phyloP scores from a whole-genome alignment of 2,797 vertebrate genomes.

The Parotocinclus haroldoi region DNA sequence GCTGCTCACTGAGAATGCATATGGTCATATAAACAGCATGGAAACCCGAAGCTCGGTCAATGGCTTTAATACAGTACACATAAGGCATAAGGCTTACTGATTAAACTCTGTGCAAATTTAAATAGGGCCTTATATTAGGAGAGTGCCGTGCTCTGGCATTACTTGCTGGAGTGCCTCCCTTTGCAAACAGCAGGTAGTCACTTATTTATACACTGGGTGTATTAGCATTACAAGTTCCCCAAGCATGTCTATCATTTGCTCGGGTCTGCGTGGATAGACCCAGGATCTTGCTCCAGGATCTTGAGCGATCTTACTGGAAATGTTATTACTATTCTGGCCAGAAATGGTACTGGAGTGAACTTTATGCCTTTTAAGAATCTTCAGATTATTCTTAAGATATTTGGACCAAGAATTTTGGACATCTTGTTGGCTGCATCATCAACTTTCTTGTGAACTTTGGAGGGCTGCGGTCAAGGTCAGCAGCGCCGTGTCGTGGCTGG shows the following conservation, averaged over 20 bases:
- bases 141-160: conserved; percentile 49
- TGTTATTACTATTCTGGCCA: too few species aligned
- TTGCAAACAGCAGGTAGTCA: conserved; percentile 53
- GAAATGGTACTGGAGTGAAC: too few species aligned
- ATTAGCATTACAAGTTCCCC: background rate
- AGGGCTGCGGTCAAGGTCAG: too few species aligned
- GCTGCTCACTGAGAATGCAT: too few species aligned
- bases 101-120: conserved; percentile 50
- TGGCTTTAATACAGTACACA: background rate
- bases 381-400: background rate
- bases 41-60: conserved; percentile 1
- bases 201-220: conserved; percentile 46
- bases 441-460: background rate
- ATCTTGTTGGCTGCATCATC: background rate
- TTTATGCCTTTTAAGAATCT: too few species aligned
- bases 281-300: too few species aligned
- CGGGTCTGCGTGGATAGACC: too few species aligned
- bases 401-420: background rate
- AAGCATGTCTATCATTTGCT: background rate
- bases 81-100: background rate
- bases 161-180: conserved; percentile 49
- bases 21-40: background rate
- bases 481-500: background rate
- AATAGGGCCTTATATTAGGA: too few species aligned
- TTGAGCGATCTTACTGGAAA: too few species aligned